These are phyloP conservation scores for Meloidogyne chitwoodi DNA, from an alignment of 1,140 invertebrate genomes.

Conservation along the genomic window DNA sequence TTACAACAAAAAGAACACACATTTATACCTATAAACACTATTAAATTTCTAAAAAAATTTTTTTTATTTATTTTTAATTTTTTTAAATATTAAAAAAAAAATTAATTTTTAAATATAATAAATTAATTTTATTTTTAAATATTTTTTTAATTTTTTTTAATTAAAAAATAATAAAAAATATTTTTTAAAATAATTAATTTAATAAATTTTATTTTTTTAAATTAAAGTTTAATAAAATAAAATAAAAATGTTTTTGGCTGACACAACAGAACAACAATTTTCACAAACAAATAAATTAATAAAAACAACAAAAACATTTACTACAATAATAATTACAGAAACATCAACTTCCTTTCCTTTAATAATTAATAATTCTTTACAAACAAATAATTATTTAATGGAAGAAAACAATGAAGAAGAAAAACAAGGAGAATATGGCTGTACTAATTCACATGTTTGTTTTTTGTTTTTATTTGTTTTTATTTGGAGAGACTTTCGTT, in stretches of 20 bases:
- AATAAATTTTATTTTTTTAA: too few relatives aligned
- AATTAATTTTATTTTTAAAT: too few relatives aligned
- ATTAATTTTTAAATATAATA: not conserved
- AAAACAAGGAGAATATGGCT: not conserved
- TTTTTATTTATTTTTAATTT: not conserved
- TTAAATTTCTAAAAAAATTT: not conserved
- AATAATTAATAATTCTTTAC: not conserved
- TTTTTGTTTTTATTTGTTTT: not conserved
- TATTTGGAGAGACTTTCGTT: too few relatives aligned
- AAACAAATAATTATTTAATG: not conserved
- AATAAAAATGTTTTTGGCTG: too few relatives aligned
- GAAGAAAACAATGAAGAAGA: not conserved
- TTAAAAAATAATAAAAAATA: too few relatives aligned
- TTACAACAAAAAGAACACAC: not conserved
- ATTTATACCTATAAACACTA: not conserved
- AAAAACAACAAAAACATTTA: not conserved
- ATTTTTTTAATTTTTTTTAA: too few relatives aligned
- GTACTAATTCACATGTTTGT: constrained; percentile 32
- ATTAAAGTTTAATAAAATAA: too few relatives aligned
- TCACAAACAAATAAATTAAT: not conserved
- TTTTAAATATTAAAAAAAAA: not conserved
- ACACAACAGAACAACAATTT: too few relatives aligned
- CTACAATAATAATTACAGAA: not conserved
- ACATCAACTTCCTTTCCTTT: not conserved
- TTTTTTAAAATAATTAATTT: too few relatives aligned